Evolutionary conservation across 1,140 invertebrate species (phyloP).

Genomic region (Meloidogyne exigua): DNA sequence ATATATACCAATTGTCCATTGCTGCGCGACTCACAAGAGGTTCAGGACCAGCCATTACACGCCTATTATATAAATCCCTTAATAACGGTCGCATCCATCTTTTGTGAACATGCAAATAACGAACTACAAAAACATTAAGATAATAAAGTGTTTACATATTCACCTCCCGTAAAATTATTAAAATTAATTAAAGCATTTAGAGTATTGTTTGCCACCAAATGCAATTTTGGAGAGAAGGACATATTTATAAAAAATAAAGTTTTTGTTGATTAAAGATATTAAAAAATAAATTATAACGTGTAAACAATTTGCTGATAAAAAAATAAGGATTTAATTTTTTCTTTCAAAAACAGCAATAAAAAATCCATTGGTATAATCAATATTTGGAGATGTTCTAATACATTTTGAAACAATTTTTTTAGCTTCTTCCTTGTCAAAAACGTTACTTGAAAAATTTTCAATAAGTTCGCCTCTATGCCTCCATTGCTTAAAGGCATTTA

Average conservation of each 20-base stretch:
- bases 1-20: constrained; percentile 41
- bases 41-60: constrained; percentile 36
- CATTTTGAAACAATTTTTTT: constrained; percentile 70
- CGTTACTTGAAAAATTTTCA: neutral
- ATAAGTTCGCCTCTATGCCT: constrained; percentile 56
- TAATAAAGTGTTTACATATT: neutral
- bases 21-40: constrained; percentile 34
- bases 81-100: constrained; percentile 13
- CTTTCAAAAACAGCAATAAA: constrained; percentile 80
- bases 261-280: no score
- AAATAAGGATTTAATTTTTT: neutral
- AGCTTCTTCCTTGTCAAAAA: constrained; percentile 25
- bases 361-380: constrained; percentile 84
- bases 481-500: constrained; percentile 60
- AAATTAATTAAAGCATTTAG: neutral
- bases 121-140: neutral
- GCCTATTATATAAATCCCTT: constrained; percentile 45
- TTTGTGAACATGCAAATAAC: neutral
- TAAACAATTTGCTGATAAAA: no score
- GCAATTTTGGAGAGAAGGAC: neutral
- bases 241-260: neutral
- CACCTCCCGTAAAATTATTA: neutral
- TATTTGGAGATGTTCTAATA: constrained; percentile 74
- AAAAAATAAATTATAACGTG: no score
- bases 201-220: neutral